Conservation (phyloP, 2,113 vertebrate species). For the Prolemur simus region DNA sequence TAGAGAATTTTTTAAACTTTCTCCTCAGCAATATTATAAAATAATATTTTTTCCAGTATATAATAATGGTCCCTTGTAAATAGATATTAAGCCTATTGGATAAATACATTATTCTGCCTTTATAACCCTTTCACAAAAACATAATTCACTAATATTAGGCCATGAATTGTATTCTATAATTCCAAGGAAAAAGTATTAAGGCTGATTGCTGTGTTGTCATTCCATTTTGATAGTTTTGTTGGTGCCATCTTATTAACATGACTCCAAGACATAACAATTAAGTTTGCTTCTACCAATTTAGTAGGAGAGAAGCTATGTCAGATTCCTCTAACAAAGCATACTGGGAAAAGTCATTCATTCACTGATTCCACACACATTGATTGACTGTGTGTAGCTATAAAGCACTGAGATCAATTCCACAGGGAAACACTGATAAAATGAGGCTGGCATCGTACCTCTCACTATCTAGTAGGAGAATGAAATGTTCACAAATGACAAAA, state of each 20-base stretch:
- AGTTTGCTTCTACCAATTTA: neutral
- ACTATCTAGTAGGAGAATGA: neutral
- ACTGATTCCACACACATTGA: neutral
- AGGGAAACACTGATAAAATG: neutral
- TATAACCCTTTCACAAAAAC: neutral
- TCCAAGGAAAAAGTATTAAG: neutral
- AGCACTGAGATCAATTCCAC: neutral
- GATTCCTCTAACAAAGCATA: neutral
- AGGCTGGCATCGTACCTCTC: neutral
- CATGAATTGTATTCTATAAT: conserved; percentile 7
- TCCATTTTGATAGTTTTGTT: conserved; percentile 15
- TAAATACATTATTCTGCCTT: conserved; percentile 17
- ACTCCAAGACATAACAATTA: conserved; percentile 44
- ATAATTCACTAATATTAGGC: conserved; percentile 2
- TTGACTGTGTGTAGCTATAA: neutral
- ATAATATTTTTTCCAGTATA: neutral
- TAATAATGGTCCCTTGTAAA: conserved; percentile 37
- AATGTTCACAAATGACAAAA: neutral
- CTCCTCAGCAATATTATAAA: conserved; percentile 19
- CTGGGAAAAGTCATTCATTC: neutral
- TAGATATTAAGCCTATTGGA: neutral
- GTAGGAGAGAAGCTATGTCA: neutral
- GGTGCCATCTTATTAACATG: conserved; percentile 17
- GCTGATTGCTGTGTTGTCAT: neutral
- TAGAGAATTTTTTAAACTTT: conserved; percentile 21